phyloP scores from a whole-genome alignment of 2,113 vertebrate species.

The Verasper variegatus region DNA sequence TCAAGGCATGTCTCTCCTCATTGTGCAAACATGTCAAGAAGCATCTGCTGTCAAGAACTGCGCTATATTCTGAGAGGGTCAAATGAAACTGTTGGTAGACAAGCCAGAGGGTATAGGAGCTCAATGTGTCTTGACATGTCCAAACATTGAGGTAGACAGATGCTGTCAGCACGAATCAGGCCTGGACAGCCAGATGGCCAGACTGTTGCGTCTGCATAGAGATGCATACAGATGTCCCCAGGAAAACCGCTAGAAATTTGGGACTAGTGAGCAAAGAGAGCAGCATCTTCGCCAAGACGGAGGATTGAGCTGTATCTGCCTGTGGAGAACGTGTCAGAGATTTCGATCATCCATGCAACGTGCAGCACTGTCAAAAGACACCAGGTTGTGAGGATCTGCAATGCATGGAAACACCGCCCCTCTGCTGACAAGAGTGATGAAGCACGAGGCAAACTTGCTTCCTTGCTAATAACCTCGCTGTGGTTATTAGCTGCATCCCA shows the following conservation, averaged over 20 bases:
- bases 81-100: conserved; percentile 1
- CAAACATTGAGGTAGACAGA: conserved; percentile 35
- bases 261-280: conserved; percentile 1
- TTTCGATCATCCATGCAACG: conserved; percentile 26
- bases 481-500: conserved; percentile 39
- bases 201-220: conserved; percentile 6
- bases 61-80: not conserved
- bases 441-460: conserved; percentile 24
- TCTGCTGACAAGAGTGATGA: conserved; percentile 32
- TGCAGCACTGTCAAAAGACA: not conserved
- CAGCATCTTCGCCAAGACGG: conserved; percentile 10
- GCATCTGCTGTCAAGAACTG: conserved; percentile 20
- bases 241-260: conserved; percentile 4
- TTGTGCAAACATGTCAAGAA: conserved; percentile 6
- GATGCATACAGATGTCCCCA: conserved; percentile 20
- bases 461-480: conserved; percentile 40
- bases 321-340: conserved; percentile 12
- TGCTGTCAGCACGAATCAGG: conserved; percentile 35
- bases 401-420: not conserved
- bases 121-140: conserved; percentile 18
- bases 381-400: conserved; percentile 22
- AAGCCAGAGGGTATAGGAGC: not conserved
- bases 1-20: not conserved
- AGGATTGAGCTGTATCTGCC: conserved; percentile 29
- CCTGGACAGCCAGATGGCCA: conserved; percentile 16